Evolutionary conservation across 1,140 invertebrate species (phyloP).

Genomic region (Drosophila guanche): DNA sequence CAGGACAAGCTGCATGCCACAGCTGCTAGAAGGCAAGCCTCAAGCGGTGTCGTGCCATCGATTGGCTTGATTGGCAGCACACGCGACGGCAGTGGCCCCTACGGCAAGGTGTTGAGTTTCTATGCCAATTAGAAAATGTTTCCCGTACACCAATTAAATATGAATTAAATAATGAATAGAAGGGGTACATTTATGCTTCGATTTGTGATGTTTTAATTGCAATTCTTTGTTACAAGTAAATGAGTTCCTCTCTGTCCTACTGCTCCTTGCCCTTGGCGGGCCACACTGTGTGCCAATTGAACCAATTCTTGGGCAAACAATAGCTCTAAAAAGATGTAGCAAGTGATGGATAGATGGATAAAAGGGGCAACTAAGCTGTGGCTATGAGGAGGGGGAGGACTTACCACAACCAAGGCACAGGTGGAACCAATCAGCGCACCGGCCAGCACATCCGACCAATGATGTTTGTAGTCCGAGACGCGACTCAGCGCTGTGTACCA

Average conservation of each 20-base stretch:
- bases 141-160: slow-evolving; percentile 41
- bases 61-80: slow-evolving; percentile 46
- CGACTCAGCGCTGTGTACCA: slow-evolving; percentile 93
- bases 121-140: slow-evolving; percentile 38
- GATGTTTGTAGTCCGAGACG: slow-evolving; percentile 98
- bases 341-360: slow-evolving; percentile 23
- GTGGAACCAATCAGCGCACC: slow-evolving; percentile 85
- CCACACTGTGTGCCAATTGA: slow-evolving; percentile 75
- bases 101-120: slow-evolving; percentile 41
- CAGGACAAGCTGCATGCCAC: slow-evolving; percentile 25
- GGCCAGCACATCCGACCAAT: slow-evolving; percentile 89
- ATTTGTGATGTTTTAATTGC: slow-evolving; percentile 47
- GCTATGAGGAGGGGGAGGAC: slow-evolving; percentile 54
- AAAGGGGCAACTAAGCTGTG: background rate
- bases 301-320: slow-evolving; percentile 67
- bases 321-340: slow-evolving; percentile 70
- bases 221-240: slow-evolving; percentile 41
- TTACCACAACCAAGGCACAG: slow-evolving; percentile 86
- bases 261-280: slow-evolving; percentile 55
- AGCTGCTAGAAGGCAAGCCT: slow-evolving; percentile 16
- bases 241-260: slow-evolving; percentile 25
- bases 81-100: slow-evolving; percentile 26
- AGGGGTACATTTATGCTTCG: slow-evolving; percentile 7
- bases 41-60: slow-evolving; percentile 16
- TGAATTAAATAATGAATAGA: slow-evolving; percentile 42